Evolutionary conservation across 2,113 vertebrate genomes (phyloP), one percentile per base, ranked within the genome.

Genomic region (Podiceps cristatus): DNA sequence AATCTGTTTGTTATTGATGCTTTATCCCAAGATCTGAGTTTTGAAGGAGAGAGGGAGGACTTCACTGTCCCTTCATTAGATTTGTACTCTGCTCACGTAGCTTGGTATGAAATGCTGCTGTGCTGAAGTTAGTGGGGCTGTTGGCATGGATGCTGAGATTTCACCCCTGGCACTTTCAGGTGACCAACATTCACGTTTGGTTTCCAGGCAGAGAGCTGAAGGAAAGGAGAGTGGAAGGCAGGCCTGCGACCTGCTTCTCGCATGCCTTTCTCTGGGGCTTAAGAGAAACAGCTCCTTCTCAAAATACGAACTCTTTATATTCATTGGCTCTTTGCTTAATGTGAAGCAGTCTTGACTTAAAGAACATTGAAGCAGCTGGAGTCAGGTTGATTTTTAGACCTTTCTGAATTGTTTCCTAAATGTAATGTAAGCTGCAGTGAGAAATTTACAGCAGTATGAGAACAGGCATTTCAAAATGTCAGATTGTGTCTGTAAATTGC

Each of bases 381-480:
- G 91, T 96, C 92, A 92, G 81, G 88, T 29, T 95, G 91, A 87
- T 96, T 92, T 92, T 75, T 96, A 96, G 81, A 93, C 79, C 80
- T 82, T 95, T 93, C 85, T 82, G 96, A 98, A 96, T 90, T 87
- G 88, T 98, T 93, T 97, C 94, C 73, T 88, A 95, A 90, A 60
- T 89, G 66, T 89, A 72, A 62, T 93, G 60, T 81, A 74, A 96
- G 77, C 95, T 89, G 86, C 93, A 88, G 79, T 77, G 85, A 98
- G 68, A 96, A 91, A 96, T 97, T 91, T 96, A 79, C 69, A 77
- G 88, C 71, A 52, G 81, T 49, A 42, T 79, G 90, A 96, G 95
- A 88, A 83, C 40, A 93, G 92, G 50, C 82, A 62, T 96, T 97
- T 95, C 79, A 84, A 84, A 94, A 88, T 90, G 85, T 83, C 90